phyloP scores from a whole-genome alignment of 1,140 invertebrate species.

The Eumaeus atala region DNA sequence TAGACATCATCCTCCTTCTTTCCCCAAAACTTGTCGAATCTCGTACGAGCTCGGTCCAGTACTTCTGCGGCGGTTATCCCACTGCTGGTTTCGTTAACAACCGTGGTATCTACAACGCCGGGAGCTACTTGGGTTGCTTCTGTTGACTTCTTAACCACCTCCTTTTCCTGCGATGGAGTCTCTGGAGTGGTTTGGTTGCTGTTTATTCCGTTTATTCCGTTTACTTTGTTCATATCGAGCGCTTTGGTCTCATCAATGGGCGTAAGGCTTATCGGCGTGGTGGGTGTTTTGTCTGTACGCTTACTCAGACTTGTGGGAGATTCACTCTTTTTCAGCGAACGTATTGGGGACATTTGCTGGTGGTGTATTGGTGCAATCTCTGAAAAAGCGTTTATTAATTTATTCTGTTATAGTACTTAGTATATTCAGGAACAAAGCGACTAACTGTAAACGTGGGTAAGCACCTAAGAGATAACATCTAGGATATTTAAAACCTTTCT shows the following conservation, averaged over 20 bases:
- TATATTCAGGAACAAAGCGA: conserved; percentile 25
- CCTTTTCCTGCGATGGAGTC: conserved; percentile 56
- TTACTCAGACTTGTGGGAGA: conserved; percentile 66
- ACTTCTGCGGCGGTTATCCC: conserved; percentile 81
- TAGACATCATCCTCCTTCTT: conserved; percentile 73
- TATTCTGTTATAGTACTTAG: conserved; percentile 19
- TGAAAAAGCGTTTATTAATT: conserved; percentile 48
- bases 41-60: conserved; percentile 85
- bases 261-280: conserved; percentile 67
- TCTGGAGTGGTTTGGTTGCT: conserved; percentile 62
- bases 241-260: conserved; percentile 71
- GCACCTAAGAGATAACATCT: conserved; percentile 5
- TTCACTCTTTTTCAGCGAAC: conserved; percentile 66
- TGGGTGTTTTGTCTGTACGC: conserved; percentile 68
- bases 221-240: conserved; percentile 64
- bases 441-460: neutral
- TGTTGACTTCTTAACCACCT: conserved; percentile 58
- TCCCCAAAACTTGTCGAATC: conserved; percentile 92
- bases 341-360: conserved; percentile 69
- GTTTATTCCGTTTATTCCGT: conserved; percentile 58
- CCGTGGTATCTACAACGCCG: conserved; percentile 65
- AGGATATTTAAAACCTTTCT: conserved; percentile 28
- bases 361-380: conserved; percentile 72
- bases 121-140: conserved; percentile 68
- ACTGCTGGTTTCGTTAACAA: conserved; percentile 53